Percentiles rank a stretch among this genome's conserved stretches.
Evolutionary conservation across 2,888 invertebrate genomes (phyloP).

Genomic region (Conchocele bisecta): DNA sequence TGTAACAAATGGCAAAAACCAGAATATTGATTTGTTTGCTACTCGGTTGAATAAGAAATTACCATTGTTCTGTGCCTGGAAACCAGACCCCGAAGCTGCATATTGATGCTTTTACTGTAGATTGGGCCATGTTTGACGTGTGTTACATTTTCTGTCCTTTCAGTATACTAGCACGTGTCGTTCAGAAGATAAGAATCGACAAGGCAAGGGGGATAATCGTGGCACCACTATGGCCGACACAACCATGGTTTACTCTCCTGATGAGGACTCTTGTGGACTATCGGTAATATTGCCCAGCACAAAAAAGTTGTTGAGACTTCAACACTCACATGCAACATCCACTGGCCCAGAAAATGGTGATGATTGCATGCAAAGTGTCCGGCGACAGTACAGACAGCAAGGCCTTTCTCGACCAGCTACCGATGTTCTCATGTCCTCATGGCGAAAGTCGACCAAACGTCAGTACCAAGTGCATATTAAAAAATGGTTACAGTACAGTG

Average conservation of each 20-base stretch:
- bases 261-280: slow-evolving; percentile 16
- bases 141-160: no score
- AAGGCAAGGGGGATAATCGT: slow-evolving; percentile 2
- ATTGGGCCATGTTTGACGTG: no score
- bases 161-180: slow-evolving; percentile 39
- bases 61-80: no score
- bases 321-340: slow-evolving; percentile 12
- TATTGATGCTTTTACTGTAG: no score
- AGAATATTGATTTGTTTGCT: no score
- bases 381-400: slow-evolving; percentile 28
- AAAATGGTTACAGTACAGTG: slow-evolving; percentile 52
- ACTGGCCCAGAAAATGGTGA: slow-evolving; percentile 13
- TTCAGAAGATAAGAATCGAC: slow-evolving; percentile 32
- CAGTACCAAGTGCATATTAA: slow-evolving; percentile 42
- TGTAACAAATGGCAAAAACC: no score
- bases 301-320: neutral
- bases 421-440: slow-evolving; percentile 47
- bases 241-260: slow-evolving; percentile 20
- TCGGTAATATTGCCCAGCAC: slow-evolving; percentile 16
- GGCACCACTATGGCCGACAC: slow-evolving; percentile 39
- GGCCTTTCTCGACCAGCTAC: slow-evolving; percentile 21
- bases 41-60: no score
- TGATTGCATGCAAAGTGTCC: slow-evolving; percentile 39
- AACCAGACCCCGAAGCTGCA: no score
- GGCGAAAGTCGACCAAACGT: slow-evolving; percentile 43